These are phyloP conservation scores for Drosophila quadrilineata DNA, from an alignment of 1,140 invertebrate genomes.

Conservation along the genomic window DNA sequence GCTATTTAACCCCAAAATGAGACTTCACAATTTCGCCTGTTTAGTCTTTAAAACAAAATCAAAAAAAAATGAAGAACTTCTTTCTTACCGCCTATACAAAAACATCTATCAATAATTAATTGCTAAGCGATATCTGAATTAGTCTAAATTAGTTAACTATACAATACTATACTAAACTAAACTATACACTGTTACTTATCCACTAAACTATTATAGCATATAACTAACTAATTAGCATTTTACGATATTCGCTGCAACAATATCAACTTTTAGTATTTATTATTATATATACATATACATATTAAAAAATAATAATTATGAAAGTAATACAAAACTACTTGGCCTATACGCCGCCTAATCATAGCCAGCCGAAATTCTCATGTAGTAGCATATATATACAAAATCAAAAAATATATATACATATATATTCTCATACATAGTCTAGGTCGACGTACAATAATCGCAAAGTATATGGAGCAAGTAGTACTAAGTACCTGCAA, in stretches of 20 bases:
- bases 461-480: slow-evolving; percentile 72
- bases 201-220: neutral
- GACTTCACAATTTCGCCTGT: slow-evolving; percentile 59
- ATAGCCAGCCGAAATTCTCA: slow-evolving; percentile 25
- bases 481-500: slow-evolving; percentile 77
- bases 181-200: slow-evolving; percentile 17
- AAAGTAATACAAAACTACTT: slow-evolving; percentile 23
- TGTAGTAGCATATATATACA: slow-evolving; percentile 21
- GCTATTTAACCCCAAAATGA: slow-evolving; percentile 72
- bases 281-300: too few species aligned
- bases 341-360: slow-evolving; percentile 12
- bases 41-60: slow-evolving; percentile 46
- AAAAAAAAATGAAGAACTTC: too few species aligned
- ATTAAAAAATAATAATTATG: too few species aligned
- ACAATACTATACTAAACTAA: neutral
- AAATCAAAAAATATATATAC: slow-evolving; percentile 16
- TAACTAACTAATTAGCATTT: slow-evolving; percentile 19
- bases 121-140: too few species aligned
- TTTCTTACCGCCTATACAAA: slow-evolving; percentile 19
- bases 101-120: too few species aligned
- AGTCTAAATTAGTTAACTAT: too few species aligned
- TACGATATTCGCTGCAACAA: too few species aligned
- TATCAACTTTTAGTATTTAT: slow-evolving; percentile 65
- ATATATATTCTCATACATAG: slow-evolving; percentile 17
- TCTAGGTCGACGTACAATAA: slow-evolving; percentile 74